These are phyloP conservation scores for Drosophila busckii DNA, from an alignment of 1,140 invertebrate species.

Conservation along the genomic window DNA sequence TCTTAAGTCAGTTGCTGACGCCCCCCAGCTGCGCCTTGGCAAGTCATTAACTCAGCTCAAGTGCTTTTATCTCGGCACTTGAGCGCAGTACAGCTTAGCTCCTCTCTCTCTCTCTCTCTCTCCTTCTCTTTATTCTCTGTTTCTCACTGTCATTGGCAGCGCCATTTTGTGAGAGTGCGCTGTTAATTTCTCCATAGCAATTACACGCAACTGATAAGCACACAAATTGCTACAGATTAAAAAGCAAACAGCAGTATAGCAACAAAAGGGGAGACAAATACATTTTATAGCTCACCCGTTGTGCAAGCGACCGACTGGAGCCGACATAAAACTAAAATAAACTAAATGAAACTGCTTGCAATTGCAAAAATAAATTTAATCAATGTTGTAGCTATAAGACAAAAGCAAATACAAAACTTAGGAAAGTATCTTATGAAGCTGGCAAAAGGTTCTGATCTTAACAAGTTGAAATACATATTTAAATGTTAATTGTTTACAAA, in stretches of 20 bases:
- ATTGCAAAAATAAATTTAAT: slow-evolving; percentile 17
- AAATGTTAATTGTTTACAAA: too few species aligned
- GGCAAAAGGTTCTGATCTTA: too few species aligned
- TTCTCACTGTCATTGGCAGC: slow-evolving; percentile 42
- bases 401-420: neutral
- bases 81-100: slow-evolving; percentile 44
- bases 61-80: slow-evolving; percentile 73
- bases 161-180: slow-evolving; percentile 46
- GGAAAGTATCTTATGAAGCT: too few species aligned
- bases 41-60: slow-evolving; percentile 73
- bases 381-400: slow-evolving; percentile 16
- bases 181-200: slow-evolving; percentile 68
- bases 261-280: slow-evolving; percentile 17
- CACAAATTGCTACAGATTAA: slow-evolving; percentile 49
- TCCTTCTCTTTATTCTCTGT: neutral
- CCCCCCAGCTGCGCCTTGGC: slow-evolving; percentile 47
- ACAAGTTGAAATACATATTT: too few species aligned
- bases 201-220: slow-evolving; percentile 72
- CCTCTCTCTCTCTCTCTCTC: neutral
- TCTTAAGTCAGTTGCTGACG: slow-evolving; percentile 53
- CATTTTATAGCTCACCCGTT: slow-evolving; percentile 46
- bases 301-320: slow-evolving; percentile 41
- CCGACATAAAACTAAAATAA: slow-evolving; percentile 54
- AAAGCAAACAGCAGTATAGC: slow-evolving; percentile 46
- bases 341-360: slow-evolving; percentile 18